These are phyloP conservation scores for Myzus persicae DNA, from an alignment of 1,140 invertebrate species.

Conservation along the genomic window DNA sequence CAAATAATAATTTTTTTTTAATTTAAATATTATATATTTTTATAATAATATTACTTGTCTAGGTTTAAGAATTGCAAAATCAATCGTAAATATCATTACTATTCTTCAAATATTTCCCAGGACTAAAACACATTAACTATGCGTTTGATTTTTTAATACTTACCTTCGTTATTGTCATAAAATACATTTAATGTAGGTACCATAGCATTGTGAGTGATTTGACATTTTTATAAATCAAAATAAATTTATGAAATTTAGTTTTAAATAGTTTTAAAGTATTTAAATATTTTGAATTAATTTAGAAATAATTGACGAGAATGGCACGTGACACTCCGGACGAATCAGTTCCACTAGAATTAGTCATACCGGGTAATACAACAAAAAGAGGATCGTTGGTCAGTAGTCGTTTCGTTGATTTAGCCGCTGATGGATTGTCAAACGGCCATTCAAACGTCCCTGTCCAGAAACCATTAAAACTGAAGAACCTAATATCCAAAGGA, in stretches of 20 bases:
- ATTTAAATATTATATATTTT: neutral
- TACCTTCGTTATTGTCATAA: neutral
- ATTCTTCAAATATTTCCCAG: neutral
- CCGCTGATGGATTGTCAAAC: neutral
- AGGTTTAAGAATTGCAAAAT: neutral
- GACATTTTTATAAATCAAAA: neutral
- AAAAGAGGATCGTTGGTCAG: slow-evolving; percentile 39
- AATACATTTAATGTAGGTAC: neutral
- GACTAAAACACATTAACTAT: neutral
- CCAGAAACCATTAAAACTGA: slow-evolving; percentile 44
- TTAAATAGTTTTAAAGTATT: neutral
- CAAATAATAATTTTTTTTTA: neutral
- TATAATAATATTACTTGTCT: neutral
- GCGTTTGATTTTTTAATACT: neutral
- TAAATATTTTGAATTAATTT: neutral
- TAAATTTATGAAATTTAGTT: neutral
- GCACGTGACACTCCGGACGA: slow-evolving; percentile 49
- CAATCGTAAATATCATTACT: neutral
- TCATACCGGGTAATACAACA: slow-evolving; percentile 21
- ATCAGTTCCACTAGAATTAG: slow-evolving; percentile 19
- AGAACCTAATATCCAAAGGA: slow-evolving; percentile 31
- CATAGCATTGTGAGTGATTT: neutral
- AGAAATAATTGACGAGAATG: neutral
- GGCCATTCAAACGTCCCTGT: slow-evolving; percentile 5
- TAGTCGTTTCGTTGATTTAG: slow-evolving; percentile 26